Evolutionary conservation across 2,113 vertebrate species (phyloP).

Genomic region (Boleophthalmus pectinirostris): DNA sequence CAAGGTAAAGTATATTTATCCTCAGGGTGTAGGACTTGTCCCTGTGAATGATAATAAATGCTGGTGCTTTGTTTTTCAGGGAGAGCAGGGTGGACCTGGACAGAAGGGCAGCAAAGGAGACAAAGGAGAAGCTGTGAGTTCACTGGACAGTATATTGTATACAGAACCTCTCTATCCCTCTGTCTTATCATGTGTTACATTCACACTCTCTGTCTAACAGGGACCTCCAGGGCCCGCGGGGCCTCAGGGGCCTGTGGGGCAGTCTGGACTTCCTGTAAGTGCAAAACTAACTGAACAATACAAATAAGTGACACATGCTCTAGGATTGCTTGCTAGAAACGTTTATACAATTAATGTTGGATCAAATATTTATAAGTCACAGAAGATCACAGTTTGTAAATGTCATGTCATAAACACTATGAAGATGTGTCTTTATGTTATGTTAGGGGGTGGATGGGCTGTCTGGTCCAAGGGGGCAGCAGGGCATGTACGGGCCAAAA

Average conservation of each 20-base stretch:
- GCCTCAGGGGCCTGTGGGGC: slow-evolving; percentile 90
- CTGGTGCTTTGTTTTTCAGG: slow-evolving; percentile 57
- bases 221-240: slow-evolving; percentile 79
- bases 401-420: too few relatives aligned
- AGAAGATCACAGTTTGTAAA: not conserved
- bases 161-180: not conserved
- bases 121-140: slow-evolving; percentile 79
- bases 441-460: slow-evolving; percentile 77
- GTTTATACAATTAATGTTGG: too few relatives aligned
- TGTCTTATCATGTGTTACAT: slow-evolving; percentile 4
- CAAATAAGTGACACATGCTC: too few relatives aligned
- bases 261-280: slow-evolving; percentile 81
- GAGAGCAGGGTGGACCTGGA: slow-evolving; percentile 76
- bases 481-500: slow-evolving; percentile 81
- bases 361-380: too few relatives aligned
- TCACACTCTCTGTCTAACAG: slow-evolving; percentile 40
- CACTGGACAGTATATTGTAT: not conserved
- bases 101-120: slow-evolving; percentile 84
- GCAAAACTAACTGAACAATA: not conserved
- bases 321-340: too few relatives aligned
- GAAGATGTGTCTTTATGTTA: slow-evolving; percentile 16
- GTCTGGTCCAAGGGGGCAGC: slow-evolving; percentile 75
- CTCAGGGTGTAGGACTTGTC: not conserved
- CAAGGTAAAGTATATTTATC: slow-evolving; percentile 61
- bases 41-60: not conserved